phyloP scores from a whole-genome alignment of 92 coral and sea anemone genomes.

The Actinernus sp. region DNA sequence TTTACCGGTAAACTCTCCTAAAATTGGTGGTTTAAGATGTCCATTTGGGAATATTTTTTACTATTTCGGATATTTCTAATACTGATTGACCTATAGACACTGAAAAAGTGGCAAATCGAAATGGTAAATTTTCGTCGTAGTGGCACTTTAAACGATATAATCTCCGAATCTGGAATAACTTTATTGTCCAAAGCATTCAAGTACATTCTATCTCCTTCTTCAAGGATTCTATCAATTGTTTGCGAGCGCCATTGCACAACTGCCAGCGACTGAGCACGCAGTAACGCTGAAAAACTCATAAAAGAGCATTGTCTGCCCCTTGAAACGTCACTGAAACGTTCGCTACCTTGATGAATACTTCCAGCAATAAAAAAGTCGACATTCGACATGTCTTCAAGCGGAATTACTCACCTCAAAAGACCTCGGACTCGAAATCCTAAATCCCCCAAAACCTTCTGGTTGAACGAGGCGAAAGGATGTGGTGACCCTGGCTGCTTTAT shows the following conservation, averaged over 20 bases:
- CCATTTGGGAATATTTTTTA: too few relatives aligned
- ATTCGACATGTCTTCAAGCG: slow-evolving; percentile 25
- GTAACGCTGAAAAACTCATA: slow-evolving; percentile 69
- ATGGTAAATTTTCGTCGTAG: too few relatives aligned
- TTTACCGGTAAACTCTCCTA: too few relatives aligned
- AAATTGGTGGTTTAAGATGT: too few relatives aligned
- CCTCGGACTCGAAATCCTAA: slow-evolving; percentile 15
- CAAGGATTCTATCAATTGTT: slow-evolving; percentile 34
- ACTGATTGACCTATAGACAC: too few relatives aligned
- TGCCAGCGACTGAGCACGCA: slow-evolving; percentile 35
- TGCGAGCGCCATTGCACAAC: slow-evolving; percentile 38
- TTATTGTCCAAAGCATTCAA: slow-evolving; percentile 32
- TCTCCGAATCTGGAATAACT: slow-evolving; percentile 27
- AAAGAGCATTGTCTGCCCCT: slow-evolving; percentile 68
- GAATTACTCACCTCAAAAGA: slow-evolving; percentile 16
- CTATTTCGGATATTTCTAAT: too few relatives aligned
- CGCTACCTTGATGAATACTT: slow-evolving; percentile 56
- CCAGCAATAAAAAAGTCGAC: slow-evolving; percentile 21
- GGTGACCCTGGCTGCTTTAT: too few relatives aligned
- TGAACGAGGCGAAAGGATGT: too few relatives aligned
- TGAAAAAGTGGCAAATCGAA: too few relatives aligned
- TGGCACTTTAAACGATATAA: slow-evolving; percentile 5
- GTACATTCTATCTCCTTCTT: slow-evolving; percentile 41
- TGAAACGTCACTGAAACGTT: slow-evolving; percentile 55
- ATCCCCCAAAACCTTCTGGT: too few relatives aligned